Base-by-base conservation (phyloP, 1,140 invertebrate species). In the Chironomus tepperi region DNA sequence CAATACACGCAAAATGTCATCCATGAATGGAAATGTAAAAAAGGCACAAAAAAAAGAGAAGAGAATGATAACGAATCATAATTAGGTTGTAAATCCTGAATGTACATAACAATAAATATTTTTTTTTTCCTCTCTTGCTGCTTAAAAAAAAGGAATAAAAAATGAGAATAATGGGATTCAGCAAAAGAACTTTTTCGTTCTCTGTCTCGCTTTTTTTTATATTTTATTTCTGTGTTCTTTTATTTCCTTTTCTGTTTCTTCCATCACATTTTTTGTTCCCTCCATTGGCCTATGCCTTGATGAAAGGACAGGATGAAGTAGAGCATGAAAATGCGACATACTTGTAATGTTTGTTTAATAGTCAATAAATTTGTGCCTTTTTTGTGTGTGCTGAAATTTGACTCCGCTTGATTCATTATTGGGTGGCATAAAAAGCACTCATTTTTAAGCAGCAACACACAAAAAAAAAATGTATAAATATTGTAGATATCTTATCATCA, bases 1-100 rank as follows among this genome's bases (percentile, higher is more conserved):
- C 47, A n/a, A 57, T 10, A n/a, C 47, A 10, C n/a, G 7, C 47
- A 57, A 57, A 57, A 57, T 57, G 9, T 57, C n/a, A 10, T n/a
- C 9, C n/a, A 12, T 12, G n/a, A 57, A 12, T 21, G 65, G 18
- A 15, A 70, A 10, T 19, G 19, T 70, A 21, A 70, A 67, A 67
- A 70, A 18, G 18, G 10, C 18, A 19, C 19, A 19, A 19, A 16
- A 16, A 19, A 10, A 19, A 8, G 65, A 67, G 18, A 21, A 70
- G 18, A 10, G 7, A 21, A 70, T 70, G 65, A 70, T 70, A 70
- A 70, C 65, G 65, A 70, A 70, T 70, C 65, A 70, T 70, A 70
- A 70, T 70, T 70, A 70, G 65, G 65, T 70, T 70, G 65, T 70
- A 70, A 70, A 70, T 70, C 65, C 65, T 70, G 16, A 70, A 70